phyloP scores from a whole-genome alignment of 2,113 vertebrate genomes.

The Callocephalon fimbriatum region DNA sequence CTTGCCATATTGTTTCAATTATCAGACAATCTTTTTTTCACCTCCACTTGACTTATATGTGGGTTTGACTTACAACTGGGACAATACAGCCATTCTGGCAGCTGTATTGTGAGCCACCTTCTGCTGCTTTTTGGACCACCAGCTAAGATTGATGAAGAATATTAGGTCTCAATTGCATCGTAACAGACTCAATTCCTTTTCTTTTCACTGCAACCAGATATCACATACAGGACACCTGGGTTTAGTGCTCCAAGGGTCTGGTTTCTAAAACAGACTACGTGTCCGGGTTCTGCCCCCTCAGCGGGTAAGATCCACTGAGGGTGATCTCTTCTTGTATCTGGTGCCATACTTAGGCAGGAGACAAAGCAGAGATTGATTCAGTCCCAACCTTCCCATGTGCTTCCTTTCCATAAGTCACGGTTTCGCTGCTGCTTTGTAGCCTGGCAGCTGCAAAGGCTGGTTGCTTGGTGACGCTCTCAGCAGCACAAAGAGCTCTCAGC shows the following conservation, averaged over 20 bases:
- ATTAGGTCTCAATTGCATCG: not conserved
- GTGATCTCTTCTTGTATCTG: conserved; percentile 1
- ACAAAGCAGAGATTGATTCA: conserved; percentile 80
- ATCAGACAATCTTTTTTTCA: conserved; percentile 9
- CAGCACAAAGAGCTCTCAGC: conserved; percentile 93
- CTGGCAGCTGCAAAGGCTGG: conserved; percentile 88
- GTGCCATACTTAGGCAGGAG: conserved; percentile 35
- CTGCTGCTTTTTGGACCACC: conserved; percentile 46
- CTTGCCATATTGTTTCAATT: conserved; percentile 40
- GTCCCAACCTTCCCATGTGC: conserved; percentile 66
- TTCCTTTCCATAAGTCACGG: conserved; percentile 78
- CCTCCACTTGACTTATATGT: not conserved
- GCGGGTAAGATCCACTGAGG: not conserved
- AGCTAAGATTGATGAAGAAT: not conserved
- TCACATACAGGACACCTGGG: not conserved
- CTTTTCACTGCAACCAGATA: not conserved
- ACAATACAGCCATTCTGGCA: not conserved
- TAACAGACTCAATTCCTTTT: not conserved
- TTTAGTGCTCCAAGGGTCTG: not conserved
- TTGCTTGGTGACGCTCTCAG: conserved; percentile 94
- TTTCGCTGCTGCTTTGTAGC: conserved; percentile 52
- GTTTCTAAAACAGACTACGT: not conserved
- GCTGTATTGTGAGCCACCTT: not conserved
- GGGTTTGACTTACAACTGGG: not conserved
- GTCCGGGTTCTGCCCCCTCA: conserved; percentile 15